Evolutionary conservation across 1,140 invertebrate genomes (phyloP), one percentile per base, ranked within the genome.

Genomic region (Teleogryllus occipitalis): DNA sequence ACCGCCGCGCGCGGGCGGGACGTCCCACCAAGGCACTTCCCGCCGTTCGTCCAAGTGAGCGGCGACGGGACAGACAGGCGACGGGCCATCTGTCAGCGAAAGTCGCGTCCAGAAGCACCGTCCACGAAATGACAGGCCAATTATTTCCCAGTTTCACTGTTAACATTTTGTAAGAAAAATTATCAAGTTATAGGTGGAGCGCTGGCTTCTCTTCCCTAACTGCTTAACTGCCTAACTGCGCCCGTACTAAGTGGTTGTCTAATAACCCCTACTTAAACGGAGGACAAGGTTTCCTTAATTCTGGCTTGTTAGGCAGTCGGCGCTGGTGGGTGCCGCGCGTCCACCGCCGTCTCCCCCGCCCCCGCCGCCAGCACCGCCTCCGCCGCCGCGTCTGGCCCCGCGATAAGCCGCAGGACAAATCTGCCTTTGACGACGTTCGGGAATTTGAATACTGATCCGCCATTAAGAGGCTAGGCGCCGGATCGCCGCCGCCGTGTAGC

Each of bases 131-230:
- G 10, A 65, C 54, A 65, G 54, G 10, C 54, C 54, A 65, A 65
- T 65, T 65, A 65, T 65, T 65, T 65, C 54, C 10, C 10, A 65
- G 18, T 65, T 65, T 65, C 54, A 65, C 54, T 65, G 54, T 65
- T 65, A 65, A 65, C 54, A 65, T 65, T 65, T 65, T 65, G 54
- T 65, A 65, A 65, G 54, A 65, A 65, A 65, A 65, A 65, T 65
- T 65, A 65, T 65, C 54, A 65, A 65, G 54, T 65, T 65, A 65
- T 65, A 65, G 54, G 18, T 7, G 10, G 54, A 18, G 54, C 54
- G 10, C 18, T 1, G 54, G 54, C 18, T 65, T 2, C 54, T 14
- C 10, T 18, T 14, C 10, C 10, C 1, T 10, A 65, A 14, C 18
- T 18, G 18, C 10, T 10, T 18, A 18, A 65, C 54, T 18, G 54